Conservation (phyloP, 2,888 invertebrate genomes). For the Cheilosia impressa region DNA sequence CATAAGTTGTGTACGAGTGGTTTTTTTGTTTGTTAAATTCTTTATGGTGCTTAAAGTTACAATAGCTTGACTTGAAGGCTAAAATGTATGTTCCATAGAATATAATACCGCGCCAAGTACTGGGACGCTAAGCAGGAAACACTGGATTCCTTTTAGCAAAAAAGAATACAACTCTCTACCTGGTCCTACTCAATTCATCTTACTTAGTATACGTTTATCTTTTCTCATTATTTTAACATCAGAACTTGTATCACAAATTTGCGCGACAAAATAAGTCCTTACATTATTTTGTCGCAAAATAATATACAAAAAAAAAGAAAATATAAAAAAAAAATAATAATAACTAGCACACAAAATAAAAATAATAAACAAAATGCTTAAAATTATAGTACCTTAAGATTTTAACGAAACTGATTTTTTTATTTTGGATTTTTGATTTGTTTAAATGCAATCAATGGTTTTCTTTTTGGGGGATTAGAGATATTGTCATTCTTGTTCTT, state of each 20-base stretch:
- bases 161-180: too few relatives aligned
- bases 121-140: too few relatives aligned
- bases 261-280: conserved; percentile 43
- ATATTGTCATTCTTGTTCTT: conserved; percentile 71
- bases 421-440: conserved; percentile 25
- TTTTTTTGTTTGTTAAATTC: too few relatives aligned
- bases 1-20: too few relatives aligned
- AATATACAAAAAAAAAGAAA: conserved; percentile 24
- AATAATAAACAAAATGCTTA: conserved; percentile 63
- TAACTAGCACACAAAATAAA: conserved; percentile 67
- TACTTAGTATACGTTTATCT: too few relatives aligned
- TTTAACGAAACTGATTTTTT: conserved; percentile 64
- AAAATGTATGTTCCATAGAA: too few relatives aligned
- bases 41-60: too few relatives aligned
- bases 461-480: conserved; percentile 31
- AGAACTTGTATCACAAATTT: conserved; percentile 16
- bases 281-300: conserved; percentile 27
- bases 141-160: too few relatives aligned
- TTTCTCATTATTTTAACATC: conserved; percentile 56
- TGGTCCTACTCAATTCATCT: too few relatives aligned
- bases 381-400: conserved; percentile 68
- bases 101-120: too few relatives aligned
- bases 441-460: conserved; percentile 67
- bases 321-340: conserved; percentile 44
- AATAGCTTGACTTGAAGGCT: too few relatives aligned